A percentile compares a stretch with the other conserved stretches of the same genome.
phyloP scores from a whole-genome alignment of 2,888 invertebrate genomes.

The Rutpela maculata region DNA sequence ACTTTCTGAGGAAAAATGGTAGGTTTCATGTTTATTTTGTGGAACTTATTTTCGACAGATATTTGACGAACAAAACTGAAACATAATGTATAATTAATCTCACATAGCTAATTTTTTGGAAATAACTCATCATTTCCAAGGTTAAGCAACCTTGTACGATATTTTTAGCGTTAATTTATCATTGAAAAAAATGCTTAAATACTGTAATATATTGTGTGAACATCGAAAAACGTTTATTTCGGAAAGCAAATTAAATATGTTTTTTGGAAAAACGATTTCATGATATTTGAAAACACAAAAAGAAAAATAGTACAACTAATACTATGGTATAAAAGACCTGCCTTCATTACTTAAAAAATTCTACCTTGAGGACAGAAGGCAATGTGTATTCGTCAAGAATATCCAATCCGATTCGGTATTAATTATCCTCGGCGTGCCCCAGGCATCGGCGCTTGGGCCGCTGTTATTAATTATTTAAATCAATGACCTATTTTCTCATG shows the following conservation, averaged over 20 bases:
- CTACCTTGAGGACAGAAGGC: too few species aligned
- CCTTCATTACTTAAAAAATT: too few species aligned
- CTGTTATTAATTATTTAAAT: too few species aligned
- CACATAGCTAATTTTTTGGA: background rate
- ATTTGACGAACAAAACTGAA: background rate
- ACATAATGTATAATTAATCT: background rate
- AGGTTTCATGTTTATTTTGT: too few species aligned
- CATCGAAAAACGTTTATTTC: background rate
- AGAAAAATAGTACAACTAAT: too few species aligned
- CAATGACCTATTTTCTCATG: too few species aligned
- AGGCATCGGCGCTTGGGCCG: too few species aligned
- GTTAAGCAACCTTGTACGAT: background rate
- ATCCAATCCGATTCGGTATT: too few species aligned
- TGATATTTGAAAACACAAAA: background rate
- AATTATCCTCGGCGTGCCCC: too few species aligned
- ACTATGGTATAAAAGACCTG: too few species aligned
- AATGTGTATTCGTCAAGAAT: too few species aligned
- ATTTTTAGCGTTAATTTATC: background rate
- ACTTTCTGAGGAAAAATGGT: too few species aligned
- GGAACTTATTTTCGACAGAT: background rate
- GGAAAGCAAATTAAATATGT: background rate
- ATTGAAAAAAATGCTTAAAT: background rate
- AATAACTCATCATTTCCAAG: background rate
- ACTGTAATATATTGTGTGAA: background rate
- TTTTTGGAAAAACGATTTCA: background rate